phyloP scores from a whole-genome alignment of 2,888 invertebrate species.

The Hoplodrina ambigua region DNA sequence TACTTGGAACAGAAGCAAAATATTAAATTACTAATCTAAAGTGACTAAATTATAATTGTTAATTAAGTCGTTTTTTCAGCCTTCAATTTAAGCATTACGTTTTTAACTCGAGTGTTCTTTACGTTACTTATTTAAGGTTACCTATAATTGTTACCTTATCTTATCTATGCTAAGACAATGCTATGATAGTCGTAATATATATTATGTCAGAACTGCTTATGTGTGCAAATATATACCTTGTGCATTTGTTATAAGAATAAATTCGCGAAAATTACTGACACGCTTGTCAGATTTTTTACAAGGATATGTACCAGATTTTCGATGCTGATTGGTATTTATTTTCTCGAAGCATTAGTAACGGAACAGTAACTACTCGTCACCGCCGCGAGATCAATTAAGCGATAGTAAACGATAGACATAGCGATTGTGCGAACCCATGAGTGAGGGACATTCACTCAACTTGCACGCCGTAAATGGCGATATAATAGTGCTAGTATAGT shows the following conservation, averaged over 20 bases:
- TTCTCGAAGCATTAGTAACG: conserved; percentile 69
- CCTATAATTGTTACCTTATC: conserved; percentile 18
- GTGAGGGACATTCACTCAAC: conserved; percentile 53
- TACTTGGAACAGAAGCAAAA: not conserved
- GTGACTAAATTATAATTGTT: conserved; percentile 40
- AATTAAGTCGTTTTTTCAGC: conserved; percentile 32
- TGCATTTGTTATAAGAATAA: not conserved
- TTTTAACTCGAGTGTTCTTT: conserved; percentile 23
- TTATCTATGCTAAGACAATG: conserved; percentile 21
- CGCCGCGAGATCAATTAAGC: conserved; percentile 74
- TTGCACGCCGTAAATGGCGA: conserved; percentile 12
- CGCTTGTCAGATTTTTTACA: conserved; percentile 55
- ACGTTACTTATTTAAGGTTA: conserved; percentile 33
- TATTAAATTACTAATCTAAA: conserved; percentile 24
- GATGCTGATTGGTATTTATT: conserved; percentile 70
- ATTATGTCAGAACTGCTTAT: conserved; percentile 32
- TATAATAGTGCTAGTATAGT: conserved; percentile 31
- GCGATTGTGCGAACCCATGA: conserved; percentile 49
- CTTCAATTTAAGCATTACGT: conserved; percentile 36
- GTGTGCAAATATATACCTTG: conserved; percentile 1
- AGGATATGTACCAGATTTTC: conserved; percentile 65
- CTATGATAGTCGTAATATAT: not conserved
- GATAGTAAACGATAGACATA: conserved; percentile 70
- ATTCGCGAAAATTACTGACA: conserved; percentile 22
- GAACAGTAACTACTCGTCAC: conserved; percentile 69